These are phyloP conservation scores for Hucho hucho DNA, from an alignment of 2,113 vertebrate species.

Conservation along the genomic window DNA sequence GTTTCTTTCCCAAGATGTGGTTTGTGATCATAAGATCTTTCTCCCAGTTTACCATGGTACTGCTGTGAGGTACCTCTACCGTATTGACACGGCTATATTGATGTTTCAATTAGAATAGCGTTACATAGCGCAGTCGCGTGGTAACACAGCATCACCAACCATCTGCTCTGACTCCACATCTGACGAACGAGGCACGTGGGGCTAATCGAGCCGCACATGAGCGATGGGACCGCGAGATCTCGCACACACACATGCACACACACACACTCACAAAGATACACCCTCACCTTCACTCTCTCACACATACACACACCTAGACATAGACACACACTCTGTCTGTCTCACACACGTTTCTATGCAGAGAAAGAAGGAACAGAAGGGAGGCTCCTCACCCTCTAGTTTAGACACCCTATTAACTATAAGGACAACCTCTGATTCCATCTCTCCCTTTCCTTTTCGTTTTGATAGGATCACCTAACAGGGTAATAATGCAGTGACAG, in stretches of 20 bases:
- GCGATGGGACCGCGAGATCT: slow-evolving; percentile 63
- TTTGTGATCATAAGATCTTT: not conserved
- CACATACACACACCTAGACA: no score
- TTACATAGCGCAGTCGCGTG: slow-evolving; percentile 71
- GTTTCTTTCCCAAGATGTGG: not conserved
- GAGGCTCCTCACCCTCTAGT: slow-evolving; percentile 57
- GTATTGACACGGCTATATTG: slow-evolving; percentile 73
- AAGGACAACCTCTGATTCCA: slow-evolving; percentile 52
- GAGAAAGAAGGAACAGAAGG: slow-evolving; percentile 32
- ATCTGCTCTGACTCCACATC: slow-evolving; percentile 75
- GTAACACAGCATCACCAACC: slow-evolving; percentile 74
- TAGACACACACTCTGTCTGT: not conserved
- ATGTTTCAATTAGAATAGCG: slow-evolving; percentile 77
- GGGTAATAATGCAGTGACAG: slow-evolving; percentile 49
- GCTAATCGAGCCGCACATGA: slow-evolving; percentile 77
- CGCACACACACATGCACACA: not conserved
- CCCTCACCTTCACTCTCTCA: slow-evolving; percentile 5
- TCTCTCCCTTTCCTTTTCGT: slow-evolving; percentile 36
- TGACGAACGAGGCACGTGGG: slow-evolving; percentile 76
- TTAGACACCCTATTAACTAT: slow-evolving; percentile 52
- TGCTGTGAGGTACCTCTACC: slow-evolving; percentile 45
- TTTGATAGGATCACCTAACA: slow-evolving; percentile 57
- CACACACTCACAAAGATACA: slow-evolving; percentile 17
- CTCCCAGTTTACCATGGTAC: slow-evolving; percentile 28
- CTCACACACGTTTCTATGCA: slow-evolving; percentile 61